Base-by-base conservation (phyloP, 1,140 invertebrate species). In the Trichonephila clavata region DNA sequence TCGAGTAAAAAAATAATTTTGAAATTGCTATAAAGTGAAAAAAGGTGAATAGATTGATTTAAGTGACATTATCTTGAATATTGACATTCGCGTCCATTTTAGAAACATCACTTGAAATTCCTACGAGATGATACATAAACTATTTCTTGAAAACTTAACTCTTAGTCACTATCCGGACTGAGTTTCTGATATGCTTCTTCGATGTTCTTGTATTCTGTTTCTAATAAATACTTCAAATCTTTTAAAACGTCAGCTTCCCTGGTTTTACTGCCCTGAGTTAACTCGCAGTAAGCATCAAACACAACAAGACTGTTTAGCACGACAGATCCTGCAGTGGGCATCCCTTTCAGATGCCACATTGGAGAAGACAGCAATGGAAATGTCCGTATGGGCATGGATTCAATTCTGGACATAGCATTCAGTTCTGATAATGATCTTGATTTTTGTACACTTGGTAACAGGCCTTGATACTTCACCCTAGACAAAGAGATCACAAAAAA, bases 391-490 rank as follows among this genome's bases (percentile, higher is more conserved):
- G 83, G 83, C 83, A 60, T 24, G 2, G 57, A 84, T 59, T 84
- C 83, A 8, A 60, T 59, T 18, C 57, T 60, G 5, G 57, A 60
- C 10, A n/a, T 7, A 4, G 83, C 59, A 24, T 84, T 84, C 57
- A 84, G 50, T 43, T 84, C 18, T 10, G 83, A 18, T 8, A 59
- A 24, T 7, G 59, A 13, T 24, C 8, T 60, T 16, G 43, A 59
- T 24, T 84, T 84, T 1, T 57, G 43, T 0, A 21, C n/a, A 84
- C 27, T 20, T 20, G 83, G 83, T n/a, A 84, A 10, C 71, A 84
- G 6, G 13, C 83, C 83, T 60, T 84, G 57, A n/a, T 77, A 27
- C 7, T 84, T 84, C 50, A 84, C 57, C 21, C 83, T 84, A 59
- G 2, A 60, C 24, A 84, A 84, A 59, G 1, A 24, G 20, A 59